Evolutionary conservation across 1,140 invertebrate species (phyloP).

Genomic region (Bombus terrestris): DNA sequence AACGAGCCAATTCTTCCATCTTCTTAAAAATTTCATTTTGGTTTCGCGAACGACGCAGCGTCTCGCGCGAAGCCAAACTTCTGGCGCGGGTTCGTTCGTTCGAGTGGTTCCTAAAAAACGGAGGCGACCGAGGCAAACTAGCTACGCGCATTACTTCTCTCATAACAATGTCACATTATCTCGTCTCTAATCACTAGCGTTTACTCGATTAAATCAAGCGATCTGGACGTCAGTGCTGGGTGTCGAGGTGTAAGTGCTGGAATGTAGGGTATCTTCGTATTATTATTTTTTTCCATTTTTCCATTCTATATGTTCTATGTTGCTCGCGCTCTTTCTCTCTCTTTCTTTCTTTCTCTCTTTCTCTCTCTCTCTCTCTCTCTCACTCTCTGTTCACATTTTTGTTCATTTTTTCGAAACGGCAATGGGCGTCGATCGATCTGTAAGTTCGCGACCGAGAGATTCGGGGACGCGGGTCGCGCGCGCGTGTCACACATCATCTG

Average conservation of each 20-base stretch:
- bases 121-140: slow-evolving; percentile 40
- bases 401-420: neutral
- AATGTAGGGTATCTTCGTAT: slow-evolving; percentile 20
- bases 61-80: neutral
- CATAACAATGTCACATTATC: slow-evolving; percentile 7
- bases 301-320: neutral
- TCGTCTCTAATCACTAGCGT: slow-evolving; percentile 19
- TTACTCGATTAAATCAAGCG: slow-evolving; percentile 59
- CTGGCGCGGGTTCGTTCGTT: neutral
- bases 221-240: slow-evolving; percentile 63
- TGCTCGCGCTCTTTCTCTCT: no score
- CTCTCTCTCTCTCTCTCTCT: no score
- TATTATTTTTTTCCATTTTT: neutral
- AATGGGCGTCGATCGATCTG: slow-evolving; percentile 29
- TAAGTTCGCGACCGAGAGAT: slow-evolving; percentile 36
- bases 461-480: slow-evolving; percentile 27
- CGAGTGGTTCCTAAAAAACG: neutral
- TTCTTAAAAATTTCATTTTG: neutral
- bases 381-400: neutral
- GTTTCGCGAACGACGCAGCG: slow-evolving; percentile 10
- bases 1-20: neutral
- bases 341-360: neutral
- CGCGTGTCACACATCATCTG: slow-evolving; percentile 36
- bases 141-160: slow-evolving; percentile 23
- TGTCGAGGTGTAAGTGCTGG: slow-evolving; percentile 58